Base-by-base conservation (phyloP, 2,888 invertebrate genomes). In the Mythimna pallens region DNA sequence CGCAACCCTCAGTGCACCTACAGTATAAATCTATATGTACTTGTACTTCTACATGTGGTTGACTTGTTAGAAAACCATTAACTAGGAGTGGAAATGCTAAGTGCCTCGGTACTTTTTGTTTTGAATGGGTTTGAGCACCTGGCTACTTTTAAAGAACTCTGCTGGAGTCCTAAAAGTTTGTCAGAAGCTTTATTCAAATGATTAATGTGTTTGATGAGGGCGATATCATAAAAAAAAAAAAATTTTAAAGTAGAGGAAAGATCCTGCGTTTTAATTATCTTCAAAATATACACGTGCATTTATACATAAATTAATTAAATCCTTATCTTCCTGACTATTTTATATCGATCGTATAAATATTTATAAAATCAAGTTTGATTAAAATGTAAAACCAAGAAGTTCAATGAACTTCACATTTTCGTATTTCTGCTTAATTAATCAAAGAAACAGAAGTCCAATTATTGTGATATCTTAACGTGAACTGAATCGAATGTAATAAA, bases 391-490 rank as follows among this genome's bases (percentile, higher is more conserved):
- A 62, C 73, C 78, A 76, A 63, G n/a, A 80, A 25, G 85, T 70
- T 76, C 84, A 80, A 70, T 73, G 88, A 86, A 84, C 87, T 76
- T 68, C 7, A 62, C 55, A 68, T 65, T 74, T 81, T 78, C 34
- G 64, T 85, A 65, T 81, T 70, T 58, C 73, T 76, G 62, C 20
- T 73, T 70, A 70, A 76, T 86, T 74, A 58, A 80, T 80, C 73
- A 80, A 25, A 36, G 52, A 66, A 72, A 85, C 85, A 85, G 81
- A 82, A 86, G 78, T 76, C 66, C 55, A 75, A 80, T 76, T 78
- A 86, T 72, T 76, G 47, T 85, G 82, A 85, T 81, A 81, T 81
- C 82, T 84, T 64, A 70, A 84, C 73, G 62, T 58, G 54, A 34
- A 47, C 43, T 1, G 22, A 59, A 69, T 69, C 36, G 68, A 64